phyloP scores from a whole-genome alignment of 2,797 vertebrate genomes.

The Danio albolineatus region DNA sequence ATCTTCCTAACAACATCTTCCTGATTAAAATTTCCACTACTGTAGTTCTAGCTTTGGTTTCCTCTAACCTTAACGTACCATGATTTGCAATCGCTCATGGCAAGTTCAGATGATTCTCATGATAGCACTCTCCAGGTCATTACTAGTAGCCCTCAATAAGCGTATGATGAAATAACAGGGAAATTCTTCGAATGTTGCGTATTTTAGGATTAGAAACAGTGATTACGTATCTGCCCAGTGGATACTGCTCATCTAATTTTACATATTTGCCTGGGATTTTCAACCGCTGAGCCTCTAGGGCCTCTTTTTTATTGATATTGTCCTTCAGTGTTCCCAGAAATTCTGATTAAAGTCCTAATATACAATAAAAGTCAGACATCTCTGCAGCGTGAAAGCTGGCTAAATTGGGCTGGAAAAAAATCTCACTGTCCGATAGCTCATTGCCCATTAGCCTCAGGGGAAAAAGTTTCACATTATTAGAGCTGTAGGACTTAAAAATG shows the following conservation, averaged over 20 bases:
- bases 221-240: constrained; percentile 53
- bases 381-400: constrained; percentile 32
- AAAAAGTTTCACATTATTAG: constrained; percentile 70
- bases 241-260: constrained; percentile 54
- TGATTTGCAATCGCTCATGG: constrained; percentile 26
- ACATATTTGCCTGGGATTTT: constrained; percentile 52
- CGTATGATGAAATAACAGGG: constrained; percentile 55
- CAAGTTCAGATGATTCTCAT: constrained; percentile 10
- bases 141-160: constrained; percentile 48
- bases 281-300: constrained; percentile 32
- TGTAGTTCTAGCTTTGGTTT: constrained; percentile 18
- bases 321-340: constrained; percentile 51
- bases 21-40: neutral
- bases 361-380: constrained; percentile 40
- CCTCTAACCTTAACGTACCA: constrained; percentile 21
- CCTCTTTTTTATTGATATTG: constrained; percentile 52
- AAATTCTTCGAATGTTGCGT: constrained; percentile 44
- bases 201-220: constrained; percentile 52
- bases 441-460: constrained; percentile 56
- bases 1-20: neutral
- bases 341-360: constrained; percentile 57
- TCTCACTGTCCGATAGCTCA: constrained; percentile 51
- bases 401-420: constrained; percentile 46
- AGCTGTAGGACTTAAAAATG: constrained; percentile 68
- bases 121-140: constrained; percentile 43